Evolutionary conservation across 2,888 invertebrate species (phyloP).

Genomic region (Eurytoma californica): DNA sequence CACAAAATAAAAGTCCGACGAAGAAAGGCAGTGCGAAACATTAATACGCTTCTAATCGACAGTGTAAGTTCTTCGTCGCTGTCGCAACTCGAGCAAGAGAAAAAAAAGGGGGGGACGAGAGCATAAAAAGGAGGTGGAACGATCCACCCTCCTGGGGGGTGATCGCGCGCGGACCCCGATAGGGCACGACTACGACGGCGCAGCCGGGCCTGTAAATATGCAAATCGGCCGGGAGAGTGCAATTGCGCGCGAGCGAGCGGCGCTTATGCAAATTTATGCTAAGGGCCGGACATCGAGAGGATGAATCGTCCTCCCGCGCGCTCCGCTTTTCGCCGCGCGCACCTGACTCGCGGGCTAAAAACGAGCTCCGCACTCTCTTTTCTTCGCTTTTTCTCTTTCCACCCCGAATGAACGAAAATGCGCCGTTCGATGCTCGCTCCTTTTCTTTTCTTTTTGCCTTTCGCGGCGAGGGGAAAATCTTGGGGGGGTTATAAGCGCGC

Average conservation of each 20-base stretch:
- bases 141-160: neutral
- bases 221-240: slow-evolving; percentile 56
- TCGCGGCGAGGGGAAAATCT: neutral
- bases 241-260: slow-evolving; percentile 53
- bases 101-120: neutral
- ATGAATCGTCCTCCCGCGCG: slow-evolving; percentile 55
- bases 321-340: slow-evolving; percentile 52
- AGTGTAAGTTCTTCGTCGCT: slow-evolving; percentile 12
- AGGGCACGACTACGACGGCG: slow-evolving; percentile 31
- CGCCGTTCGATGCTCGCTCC: slow-evolving; percentile 1
- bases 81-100: neutral
- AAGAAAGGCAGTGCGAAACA: neutral
- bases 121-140: neutral
- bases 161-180: slow-evolving; percentile 22
- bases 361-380: neutral
- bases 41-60: slow-evolving; percentile 27
- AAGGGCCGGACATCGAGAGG: slow-evolving; percentile 61
- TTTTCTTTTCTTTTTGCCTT: neutral
- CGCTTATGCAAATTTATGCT: slow-evolving; percentile 66
- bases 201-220: slow-evolving; percentile 53
- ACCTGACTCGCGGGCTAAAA: slow-evolving; percentile 50
- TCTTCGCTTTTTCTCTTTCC: neutral
- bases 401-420: slow-evolving; percentile 9
- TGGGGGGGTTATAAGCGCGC: neutral
- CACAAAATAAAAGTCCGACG: neutral